Percentiles rank a stretch among this genome's conserved stretches.
Evolutionary conservation across 2,888 invertebrate species (phyloP).

Genomic region (Xanthia icteritia): DNA sequence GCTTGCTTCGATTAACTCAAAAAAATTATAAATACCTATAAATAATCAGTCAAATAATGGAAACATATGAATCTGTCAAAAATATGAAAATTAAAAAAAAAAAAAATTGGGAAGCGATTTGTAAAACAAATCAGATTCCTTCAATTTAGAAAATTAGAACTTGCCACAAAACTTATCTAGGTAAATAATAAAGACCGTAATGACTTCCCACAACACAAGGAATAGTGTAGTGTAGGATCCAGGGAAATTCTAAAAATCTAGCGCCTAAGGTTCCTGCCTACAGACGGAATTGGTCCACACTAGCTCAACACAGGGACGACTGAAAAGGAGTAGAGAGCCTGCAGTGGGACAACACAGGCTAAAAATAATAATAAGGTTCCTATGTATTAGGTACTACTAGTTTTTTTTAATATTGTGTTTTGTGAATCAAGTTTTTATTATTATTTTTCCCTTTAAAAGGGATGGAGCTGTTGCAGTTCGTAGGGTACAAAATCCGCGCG

Average conservation of each 20-base stretch:
- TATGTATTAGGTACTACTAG: not conserved
- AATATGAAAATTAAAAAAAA: too few relatives aligned
- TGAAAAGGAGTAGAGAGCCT: not conserved
- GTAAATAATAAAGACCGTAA: not conserved
- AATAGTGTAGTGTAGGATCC: not conserved
- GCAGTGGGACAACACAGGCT: not conserved
- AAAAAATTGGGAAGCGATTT: not conserved
- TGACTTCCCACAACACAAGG: not conserved
- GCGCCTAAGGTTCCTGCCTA: not conserved
- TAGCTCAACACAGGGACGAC: not conserved
- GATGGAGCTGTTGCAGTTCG: not conserved
- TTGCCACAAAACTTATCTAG: not conserved
- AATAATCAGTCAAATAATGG: too few relatives aligned
- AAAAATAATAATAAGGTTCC: not conserved
- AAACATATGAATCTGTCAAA: not conserved
- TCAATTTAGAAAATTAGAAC: not conserved
- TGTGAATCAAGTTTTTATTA: not conserved
- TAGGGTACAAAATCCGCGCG: not conserved
- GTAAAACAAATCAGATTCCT: not conserved
- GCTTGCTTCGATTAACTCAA: too few relatives aligned
- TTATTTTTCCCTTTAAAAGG: too few relatives aligned
- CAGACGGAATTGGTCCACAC: not conserved
- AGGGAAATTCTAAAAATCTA: not conserved
- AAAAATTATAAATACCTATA: too few relatives aligned
- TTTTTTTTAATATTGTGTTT: not conserved